Evolutionary conservation across 2,113 vertebrate species (phyloP).

Genomic region (Caranx melampygus): DNA sequence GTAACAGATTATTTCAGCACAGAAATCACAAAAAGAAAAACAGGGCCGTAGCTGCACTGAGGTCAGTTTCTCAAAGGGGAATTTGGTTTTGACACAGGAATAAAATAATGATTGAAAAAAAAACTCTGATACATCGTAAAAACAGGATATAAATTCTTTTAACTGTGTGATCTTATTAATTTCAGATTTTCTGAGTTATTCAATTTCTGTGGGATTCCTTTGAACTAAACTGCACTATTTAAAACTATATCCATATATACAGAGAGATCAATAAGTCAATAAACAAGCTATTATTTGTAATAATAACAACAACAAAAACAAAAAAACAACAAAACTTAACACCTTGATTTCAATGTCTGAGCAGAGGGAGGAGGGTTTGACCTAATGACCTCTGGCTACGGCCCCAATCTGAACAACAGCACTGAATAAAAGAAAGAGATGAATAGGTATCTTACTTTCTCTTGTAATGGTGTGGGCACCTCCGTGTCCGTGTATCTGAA

Average conservation of each 20-base stretch:
- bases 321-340: neutral
- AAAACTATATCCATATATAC: too few species aligned
- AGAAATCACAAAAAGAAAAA: neutral
- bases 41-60: neutral
- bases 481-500: constrained; percentile 77
- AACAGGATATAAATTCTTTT: too few species aligned
- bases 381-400: neutral
- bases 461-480: constrained; percentile 85
- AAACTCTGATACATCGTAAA: neutral
- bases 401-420: neutral
- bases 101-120: neutral
- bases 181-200: neutral
- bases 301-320: neutral
- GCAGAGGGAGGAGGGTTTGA: too few species aligned
- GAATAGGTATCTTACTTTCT: constrained; percentile 73
- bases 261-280: neutral
- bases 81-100: neutral
- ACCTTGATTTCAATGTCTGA: too few species aligned
- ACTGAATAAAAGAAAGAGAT: neutral
- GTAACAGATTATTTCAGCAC: neutral
- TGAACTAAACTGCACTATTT: neutral
- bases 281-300: neutral
- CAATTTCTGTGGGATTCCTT: neutral
- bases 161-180: too few species aligned
- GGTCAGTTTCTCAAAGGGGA: neutral